phyloP scores from a whole-genome alignment of 1,140 invertebrate species.

The Aphaenogaster rudis region DNA sequence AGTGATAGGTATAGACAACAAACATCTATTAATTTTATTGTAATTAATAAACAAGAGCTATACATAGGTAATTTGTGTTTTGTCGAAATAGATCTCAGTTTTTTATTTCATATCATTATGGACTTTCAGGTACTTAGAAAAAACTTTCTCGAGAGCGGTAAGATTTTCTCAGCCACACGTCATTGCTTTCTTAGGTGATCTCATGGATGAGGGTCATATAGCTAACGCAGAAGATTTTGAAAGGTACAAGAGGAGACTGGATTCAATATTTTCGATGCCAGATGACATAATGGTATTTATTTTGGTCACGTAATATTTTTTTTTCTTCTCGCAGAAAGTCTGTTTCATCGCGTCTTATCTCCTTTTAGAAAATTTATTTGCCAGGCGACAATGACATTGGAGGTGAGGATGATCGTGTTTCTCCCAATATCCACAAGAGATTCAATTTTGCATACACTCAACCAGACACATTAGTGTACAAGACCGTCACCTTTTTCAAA shows the following conservation, averaged over 20 bases:
- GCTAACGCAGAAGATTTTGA: conserved; percentile 90
- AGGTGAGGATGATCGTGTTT: conserved; percentile 94
- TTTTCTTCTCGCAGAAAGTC: not conserved
- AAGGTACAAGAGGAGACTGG: conserved; percentile 90
- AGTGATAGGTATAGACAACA: conserved; percentile 91
- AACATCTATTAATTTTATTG: not conserved
- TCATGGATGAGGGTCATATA: conserved; percentile 96
- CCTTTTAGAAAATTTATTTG: conserved; percentile 92
- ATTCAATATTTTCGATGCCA: conserved; percentile 90
- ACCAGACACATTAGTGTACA: conserved; percentile 89
- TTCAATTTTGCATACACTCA: conserved; percentile 93
- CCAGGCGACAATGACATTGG: conserved; percentile 98
- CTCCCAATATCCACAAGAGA: conserved; percentile 90
- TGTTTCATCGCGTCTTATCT: conserved; percentile 34
- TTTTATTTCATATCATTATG: conserved; percentile 60
- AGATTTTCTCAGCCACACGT: conserved; percentile 93
- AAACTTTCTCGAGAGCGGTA: conserved; percentile 92
- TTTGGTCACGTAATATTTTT: conserved; percentile 4
- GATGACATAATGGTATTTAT: conserved; percentile 87
- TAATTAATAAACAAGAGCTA: not conserved
- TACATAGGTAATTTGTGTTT: not conserved
- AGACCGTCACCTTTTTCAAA: conserved; percentile 89
- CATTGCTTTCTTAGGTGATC: conserved; percentile 96
- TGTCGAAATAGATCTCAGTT: conserved; percentile 38
- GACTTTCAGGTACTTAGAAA: conserved; percentile 91